These are phyloP conservation scores for Falcaria lacertinaria DNA, from an alignment of 2,888 invertebrate genomes.

Conservation along the genomic window DNA sequence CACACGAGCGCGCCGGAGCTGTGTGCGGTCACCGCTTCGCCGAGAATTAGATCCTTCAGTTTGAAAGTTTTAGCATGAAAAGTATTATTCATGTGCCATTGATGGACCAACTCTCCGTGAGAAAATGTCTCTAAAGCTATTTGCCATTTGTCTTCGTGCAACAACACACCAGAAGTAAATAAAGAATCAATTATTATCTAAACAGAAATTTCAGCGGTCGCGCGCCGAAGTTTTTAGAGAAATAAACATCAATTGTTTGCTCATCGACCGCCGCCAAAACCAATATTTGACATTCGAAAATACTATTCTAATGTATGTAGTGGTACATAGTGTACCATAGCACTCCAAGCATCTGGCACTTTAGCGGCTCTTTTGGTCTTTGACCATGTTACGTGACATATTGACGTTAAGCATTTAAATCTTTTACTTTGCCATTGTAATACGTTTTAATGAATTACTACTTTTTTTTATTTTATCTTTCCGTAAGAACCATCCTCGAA, in stretches of 20 bases:
- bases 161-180: slow-evolving; percentile 66
- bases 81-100: slow-evolving; percentile 30
- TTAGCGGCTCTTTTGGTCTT: slow-evolving; percentile 70
- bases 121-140: slow-evolving; percentile 52
- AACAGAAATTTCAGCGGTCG: slow-evolving; percentile 71
- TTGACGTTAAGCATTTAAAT: slow-evolving; percentile 20
- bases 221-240: slow-evolving; percentile 75
- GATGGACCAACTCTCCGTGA: slow-evolving; percentile 42
- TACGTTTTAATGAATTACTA: not conserved
- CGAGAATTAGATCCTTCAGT: slow-evolving; percentile 17
- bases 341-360: slow-evolving; percentile 60
- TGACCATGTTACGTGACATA: slow-evolving; percentile 49
- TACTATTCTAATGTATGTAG: slow-evolving; percentile 77
- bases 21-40: slow-evolving; percentile 24
- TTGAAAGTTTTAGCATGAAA: slow-evolving; percentile 41
- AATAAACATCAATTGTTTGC: slow-evolving; percentile 76
- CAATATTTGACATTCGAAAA: slow-evolving; percentile 78
- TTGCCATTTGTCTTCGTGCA: slow-evolving; percentile 55
- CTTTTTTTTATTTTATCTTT: no score
- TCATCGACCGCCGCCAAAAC: slow-evolving; percentile 72
- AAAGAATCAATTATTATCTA: slow-evolving; percentile 75
- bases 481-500: no score
- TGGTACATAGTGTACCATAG: slow-evolving; percentile 45
- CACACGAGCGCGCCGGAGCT: slow-evolving; percentile 46
- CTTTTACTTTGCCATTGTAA: slow-evolving; percentile 3